Evolutionary conservation across 2,113 vertebrate genomes (phyloP).

Genomic region (Rhea pennata): DNA sequence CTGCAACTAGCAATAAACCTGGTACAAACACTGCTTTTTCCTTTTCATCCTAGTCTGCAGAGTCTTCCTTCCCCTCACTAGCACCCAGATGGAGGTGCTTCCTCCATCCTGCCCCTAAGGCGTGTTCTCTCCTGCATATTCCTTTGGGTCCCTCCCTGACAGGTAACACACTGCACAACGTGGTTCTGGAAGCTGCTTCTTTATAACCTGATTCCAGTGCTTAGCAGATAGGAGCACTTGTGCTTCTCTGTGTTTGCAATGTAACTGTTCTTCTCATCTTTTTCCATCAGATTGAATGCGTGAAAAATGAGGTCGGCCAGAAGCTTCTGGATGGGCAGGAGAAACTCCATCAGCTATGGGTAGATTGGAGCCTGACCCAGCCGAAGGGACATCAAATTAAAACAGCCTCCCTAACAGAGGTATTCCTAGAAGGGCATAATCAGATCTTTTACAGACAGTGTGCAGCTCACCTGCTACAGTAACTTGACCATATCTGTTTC

Average conservation of each 20-base stretch:
- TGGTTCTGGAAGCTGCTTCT: neutral
- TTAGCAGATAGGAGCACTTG: neutral
- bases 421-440: neutral
- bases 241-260: neutral
- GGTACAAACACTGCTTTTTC: slow-evolving; percentile 56
- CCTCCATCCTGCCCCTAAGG: neutral
- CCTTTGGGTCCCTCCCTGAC: neutral
- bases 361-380: slow-evolving; percentile 83
- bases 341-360: slow-evolving; percentile 86
- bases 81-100: neutral
- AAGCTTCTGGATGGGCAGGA: slow-evolving; percentile 83
- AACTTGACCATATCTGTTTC: neutral
- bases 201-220: neutral
- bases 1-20: slow-evolving; percentile 87
- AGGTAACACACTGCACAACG: too few relatives aligned
- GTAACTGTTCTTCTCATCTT: neutral
- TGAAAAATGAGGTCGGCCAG: slow-evolving; percentile 79
- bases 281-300: slow-evolving; percentile 66
- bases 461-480: neutral
- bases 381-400: slow-evolving; percentile 44
- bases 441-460: neutral
- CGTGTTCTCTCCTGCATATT: neutral
- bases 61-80: neutral
- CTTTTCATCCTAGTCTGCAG: neutral
- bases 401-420: slow-evolving; percentile 57